Evolutionary conservation across 2,888 invertebrate genomes (phyloP), one percentile per base, ranked within the genome.

Genomic region (Scrobipalpa atriplicella): DNA sequence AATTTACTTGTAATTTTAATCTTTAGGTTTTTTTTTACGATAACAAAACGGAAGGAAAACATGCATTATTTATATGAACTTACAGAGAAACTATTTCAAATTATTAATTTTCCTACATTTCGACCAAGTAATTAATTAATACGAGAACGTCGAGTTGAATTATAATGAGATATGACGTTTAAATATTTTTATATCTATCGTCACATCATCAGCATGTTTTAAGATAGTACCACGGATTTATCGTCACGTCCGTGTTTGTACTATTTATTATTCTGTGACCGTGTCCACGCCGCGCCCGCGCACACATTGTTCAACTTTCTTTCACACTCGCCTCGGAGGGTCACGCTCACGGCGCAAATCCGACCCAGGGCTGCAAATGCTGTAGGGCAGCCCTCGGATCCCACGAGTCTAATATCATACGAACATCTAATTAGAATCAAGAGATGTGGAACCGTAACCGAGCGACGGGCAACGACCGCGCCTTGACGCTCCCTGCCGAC

Each of bases 241-340:
- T 47, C n/a, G 16, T 29, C 29, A 47, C 47, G 16, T 47, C 47
- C 47, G 47, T 47, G 47, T 47, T 47, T 47, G 16, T 47, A 16
- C 64, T n/a, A 29, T 36, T 43, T 29, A 29, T 29, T 19, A 19
- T 29, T 56, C 56, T 19, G 11, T 38, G 65, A 36, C 65, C 60
- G 60, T 64, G 64, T 19, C 38, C 47, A 47, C 16, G 47, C n/a
- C n/a, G 47, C 47, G 47, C 47, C 64, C 65, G 65, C 66, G 66
- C 56, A 67, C 62, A 67, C 65, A 13, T 65, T 66, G 67, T 67
- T 73, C 78, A 78, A 78, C 76, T 47, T 47, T 47, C 47, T 47
- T 47, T 47, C 47, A 47, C 47, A 16, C 18, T 18, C 18, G 18
- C 10, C 52, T 52, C 52, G 11, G 1, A 18, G 16, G 19, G 19